Evolutionary conservation across 2,888 invertebrate genomes (phyloP).

Genomic region (Autographa pulchrina): DNA sequence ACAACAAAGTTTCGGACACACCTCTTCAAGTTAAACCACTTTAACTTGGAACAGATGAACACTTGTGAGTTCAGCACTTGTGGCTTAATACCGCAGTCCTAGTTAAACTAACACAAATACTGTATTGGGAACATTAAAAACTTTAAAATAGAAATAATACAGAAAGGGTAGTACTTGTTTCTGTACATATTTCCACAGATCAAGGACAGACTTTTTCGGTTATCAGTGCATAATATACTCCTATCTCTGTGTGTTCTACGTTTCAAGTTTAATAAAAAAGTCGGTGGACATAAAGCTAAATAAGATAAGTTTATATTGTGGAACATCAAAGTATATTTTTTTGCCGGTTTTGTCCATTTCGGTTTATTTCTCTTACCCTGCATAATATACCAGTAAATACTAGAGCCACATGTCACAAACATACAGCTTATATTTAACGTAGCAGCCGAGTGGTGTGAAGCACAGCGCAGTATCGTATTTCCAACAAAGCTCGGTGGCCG

Average conservation of each 20-base stretch:
- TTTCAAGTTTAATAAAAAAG: neutral
- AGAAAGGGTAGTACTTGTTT: neutral
- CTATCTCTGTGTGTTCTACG: too few relatives aligned
- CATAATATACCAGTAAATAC: neutral
- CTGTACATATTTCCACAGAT: neutral
- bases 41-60: neutral
- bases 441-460: neutral
- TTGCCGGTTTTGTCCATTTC: neutral
- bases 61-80: slow-evolving; percentile 2
- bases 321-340: too few relatives aligned
- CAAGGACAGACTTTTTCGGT: too few relatives aligned
- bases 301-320: too few relatives aligned
- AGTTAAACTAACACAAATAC: neutral
- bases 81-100: neutral
- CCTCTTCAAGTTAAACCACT: slow-evolving; percentile 4
- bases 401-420: neutral
- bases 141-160: too few relatives aligned
- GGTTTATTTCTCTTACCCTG: neutral
- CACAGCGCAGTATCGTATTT: neutral
- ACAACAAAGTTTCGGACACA: slow-evolving; percentile 4
- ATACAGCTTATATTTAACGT: neutral
- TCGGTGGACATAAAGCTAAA: neutral
- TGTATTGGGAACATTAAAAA: neutral
- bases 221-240: too few relatives aligned
- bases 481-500: neutral